phyloP scores from a whole-genome alignment of 2,797 vertebrate genomes.

The Neopelma chrysocephalum region DNA sequence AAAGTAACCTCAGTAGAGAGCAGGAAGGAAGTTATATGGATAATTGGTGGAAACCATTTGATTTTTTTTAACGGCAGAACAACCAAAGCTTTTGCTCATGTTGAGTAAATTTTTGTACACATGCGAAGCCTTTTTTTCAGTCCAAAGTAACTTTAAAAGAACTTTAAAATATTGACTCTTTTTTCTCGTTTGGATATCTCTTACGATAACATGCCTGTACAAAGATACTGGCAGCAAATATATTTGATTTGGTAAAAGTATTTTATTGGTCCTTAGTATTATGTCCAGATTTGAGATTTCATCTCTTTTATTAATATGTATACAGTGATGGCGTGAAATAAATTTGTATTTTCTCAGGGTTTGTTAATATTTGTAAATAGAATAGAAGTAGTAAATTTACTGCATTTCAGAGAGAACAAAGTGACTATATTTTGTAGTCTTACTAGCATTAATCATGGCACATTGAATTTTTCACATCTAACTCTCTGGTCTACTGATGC shows the following conservation, averaged over 20 bases:
- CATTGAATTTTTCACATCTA: background rate
- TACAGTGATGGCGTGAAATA: background rate
- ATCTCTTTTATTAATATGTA: background rate
- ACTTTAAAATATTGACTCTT: background rate
- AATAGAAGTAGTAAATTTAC: background rate
- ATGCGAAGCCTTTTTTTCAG: background rate
- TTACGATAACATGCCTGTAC: background rate
- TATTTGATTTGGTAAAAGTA: background rate
- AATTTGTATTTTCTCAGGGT: background rate
- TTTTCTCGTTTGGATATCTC: background rate
- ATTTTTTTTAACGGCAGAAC: background rate
- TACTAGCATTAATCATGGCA: background rate
- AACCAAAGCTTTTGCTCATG: background rate
- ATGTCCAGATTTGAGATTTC: background rate
- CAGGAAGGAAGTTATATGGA: background rate
- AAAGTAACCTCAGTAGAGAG: background rate
- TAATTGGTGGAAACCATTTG: background rate
- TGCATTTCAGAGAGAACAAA: background rate
- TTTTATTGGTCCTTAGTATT: background rate
- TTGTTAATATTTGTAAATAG: background rate
- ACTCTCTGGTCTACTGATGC: background rate
- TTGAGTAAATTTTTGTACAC: background rate
- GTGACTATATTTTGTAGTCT: background rate
- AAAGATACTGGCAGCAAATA: background rate
- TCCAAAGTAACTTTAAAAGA: background rate